phyloP scores from a whole-genome alignment of 2,113 vertebrate genomes.

The Microcebus jonahi region DNA sequence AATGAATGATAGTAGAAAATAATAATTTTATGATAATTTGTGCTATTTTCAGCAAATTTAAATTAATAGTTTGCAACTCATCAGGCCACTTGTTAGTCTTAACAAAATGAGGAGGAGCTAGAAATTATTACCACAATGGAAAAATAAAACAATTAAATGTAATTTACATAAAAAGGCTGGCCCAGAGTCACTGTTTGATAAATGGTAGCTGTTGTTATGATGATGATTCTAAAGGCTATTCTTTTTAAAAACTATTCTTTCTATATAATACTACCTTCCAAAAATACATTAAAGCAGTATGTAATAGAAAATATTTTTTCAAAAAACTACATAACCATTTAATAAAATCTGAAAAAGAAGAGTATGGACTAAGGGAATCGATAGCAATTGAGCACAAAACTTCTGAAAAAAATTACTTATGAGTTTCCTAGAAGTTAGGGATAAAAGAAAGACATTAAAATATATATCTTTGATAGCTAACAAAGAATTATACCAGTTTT shows the following conservation, averaged over 20 bases:
- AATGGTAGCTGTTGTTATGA: background rate
- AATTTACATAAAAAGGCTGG: background rate
- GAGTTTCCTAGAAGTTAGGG: background rate
- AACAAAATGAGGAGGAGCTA: background rate
- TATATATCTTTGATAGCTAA: background rate
- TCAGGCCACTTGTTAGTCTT: background rate
- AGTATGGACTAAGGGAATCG: background rate
- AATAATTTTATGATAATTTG: background rate
- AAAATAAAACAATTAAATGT: background rate
- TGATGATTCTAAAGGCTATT: background rate
- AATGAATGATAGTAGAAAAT: background rate
- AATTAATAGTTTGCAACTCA: background rate
- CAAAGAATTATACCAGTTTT: background rate
- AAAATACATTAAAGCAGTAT: background rate
- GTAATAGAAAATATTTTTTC: background rate
- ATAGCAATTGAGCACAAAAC: background rate
- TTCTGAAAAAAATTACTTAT: background rate
- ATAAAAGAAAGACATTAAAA: constrained; percentile 1
- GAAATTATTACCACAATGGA: background rate
- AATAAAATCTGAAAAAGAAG: background rate
- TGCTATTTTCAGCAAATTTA: background rate
- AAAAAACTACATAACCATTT: background rate
- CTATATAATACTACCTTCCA: background rate
- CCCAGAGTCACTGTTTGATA: background rate
- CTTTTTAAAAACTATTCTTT: background rate